Evolutionary conservation across 2,113 vertebrate genomes (phyloP).

Genomic region (Brachypodius melanocephalos): DNA sequence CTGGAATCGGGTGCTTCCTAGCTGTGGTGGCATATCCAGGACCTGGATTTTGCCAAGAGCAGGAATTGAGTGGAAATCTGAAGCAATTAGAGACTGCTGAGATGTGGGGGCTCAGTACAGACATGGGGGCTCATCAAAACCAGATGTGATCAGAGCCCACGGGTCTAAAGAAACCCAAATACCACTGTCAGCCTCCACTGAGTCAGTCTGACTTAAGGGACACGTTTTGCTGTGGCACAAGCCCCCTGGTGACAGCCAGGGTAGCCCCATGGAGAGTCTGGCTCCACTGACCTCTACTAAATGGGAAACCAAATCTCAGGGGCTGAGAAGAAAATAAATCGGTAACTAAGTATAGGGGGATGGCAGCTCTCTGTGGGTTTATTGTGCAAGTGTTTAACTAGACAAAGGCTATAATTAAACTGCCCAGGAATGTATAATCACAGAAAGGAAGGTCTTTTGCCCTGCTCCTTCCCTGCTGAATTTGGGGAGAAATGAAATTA

Average conservation of each 20-base stretch:
- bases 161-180: not conserved
- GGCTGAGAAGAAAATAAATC: not conserved
- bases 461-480: slow-evolving; percentile 15
- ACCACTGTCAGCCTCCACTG: not conserved
- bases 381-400: slow-evolving; percentile 5
- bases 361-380: slow-evolving; percentile 25
- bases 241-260: not conserved
- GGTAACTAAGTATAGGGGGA: not conserved
- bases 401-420: slow-evolving; percentile 51
- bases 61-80: not conserved
- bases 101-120: not conserved
- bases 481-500: slow-evolving; percentile 22
- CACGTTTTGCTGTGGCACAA: not conserved
- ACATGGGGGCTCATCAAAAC: not conserved
- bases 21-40: fast-evolving
- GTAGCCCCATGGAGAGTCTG: not conserved
- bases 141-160: not conserved
- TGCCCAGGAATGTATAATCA: slow-evolving; percentile 38
- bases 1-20: not conserved
- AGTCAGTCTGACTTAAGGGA: not conserved
- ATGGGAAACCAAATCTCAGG: not conserved
- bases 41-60: not conserved
- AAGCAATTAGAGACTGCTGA: not conserved
- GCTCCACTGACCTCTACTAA: not conserved
- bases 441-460: slow-evolving; percentile 9